Evolutionary conservation across 2,113 vertebrate species (phyloP).

Genomic region (Chitala chitala): DNA sequence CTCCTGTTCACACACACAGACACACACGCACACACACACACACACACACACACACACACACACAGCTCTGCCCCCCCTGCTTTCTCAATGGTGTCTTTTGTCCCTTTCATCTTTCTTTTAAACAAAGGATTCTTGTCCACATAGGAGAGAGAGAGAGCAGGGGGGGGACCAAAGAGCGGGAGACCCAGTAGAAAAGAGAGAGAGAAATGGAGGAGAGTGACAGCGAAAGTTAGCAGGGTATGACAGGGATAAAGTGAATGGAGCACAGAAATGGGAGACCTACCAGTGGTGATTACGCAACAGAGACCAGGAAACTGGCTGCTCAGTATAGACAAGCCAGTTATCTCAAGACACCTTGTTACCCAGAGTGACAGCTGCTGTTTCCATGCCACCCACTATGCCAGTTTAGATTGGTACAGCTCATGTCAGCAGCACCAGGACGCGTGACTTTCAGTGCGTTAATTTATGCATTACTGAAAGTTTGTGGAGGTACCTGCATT

Average conservation of each 20-base stretch:
- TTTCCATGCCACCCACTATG: no score
- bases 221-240: background rate
- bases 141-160: constrained; percentile 16
- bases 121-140: constrained; percentile 70
- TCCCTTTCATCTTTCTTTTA: constrained; percentile 61
- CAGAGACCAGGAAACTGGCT: background rate
- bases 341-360: background rate
- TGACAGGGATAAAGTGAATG: background rate
- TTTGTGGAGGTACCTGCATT: background rate
- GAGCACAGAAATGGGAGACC: constrained; percentile 1
- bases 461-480: no score
- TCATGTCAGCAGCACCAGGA: no score
- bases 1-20: constrained; percentile 31
- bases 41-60: background rate
- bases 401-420: no score
- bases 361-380: background rate
- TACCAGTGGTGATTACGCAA: constrained; percentile 7
- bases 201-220: constrained; percentile 17
- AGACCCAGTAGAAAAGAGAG: constrained; percentile 30
- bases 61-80: background rate
- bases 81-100: constrained; percentile 69
- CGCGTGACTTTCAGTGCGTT: no score
- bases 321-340: background rate
- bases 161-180: constrained; percentile 17
- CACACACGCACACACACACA: background rate